Percentiles rank a stretch among this genome's conserved stretches.
phyloP scores from a whole-genome alignment of 2,113 vertebrate species.

The Carassius auratus region DNA sequence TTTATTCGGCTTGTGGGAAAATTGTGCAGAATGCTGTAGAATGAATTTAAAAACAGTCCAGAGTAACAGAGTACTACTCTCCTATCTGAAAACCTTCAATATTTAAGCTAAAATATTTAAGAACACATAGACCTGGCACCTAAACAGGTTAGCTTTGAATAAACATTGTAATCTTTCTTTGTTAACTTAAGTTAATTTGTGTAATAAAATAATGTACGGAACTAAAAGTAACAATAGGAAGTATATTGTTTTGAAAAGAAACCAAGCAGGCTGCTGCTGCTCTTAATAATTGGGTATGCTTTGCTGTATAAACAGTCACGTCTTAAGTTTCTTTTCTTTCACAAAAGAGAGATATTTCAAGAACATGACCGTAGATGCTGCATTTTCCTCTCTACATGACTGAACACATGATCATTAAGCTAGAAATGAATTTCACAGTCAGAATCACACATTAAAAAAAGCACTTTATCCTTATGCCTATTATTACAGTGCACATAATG shows the following conservation, averaged over 20 bases:
- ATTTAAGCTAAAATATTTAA: too few relatives aligned
- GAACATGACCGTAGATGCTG: neutral
- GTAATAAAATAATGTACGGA: neutral
- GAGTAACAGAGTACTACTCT: too few relatives aligned
- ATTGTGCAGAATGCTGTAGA: too few relatives aligned
- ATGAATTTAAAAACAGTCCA: too few relatives aligned
- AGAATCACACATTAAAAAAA: neutral
- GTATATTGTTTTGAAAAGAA: neutral
- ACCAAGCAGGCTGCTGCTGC: too few relatives aligned
- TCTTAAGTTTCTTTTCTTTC: too few relatives aligned
- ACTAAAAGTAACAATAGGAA: neutral
- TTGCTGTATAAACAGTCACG: neutral
- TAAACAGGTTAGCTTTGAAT: too few relatives aligned
- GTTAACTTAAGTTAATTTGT: neutral
- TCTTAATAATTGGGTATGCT: neutral
- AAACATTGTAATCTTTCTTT: neutral
- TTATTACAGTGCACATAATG: neutral
- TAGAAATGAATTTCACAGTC: constrained; percentile 2
- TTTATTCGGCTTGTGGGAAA: too few relatives aligned
- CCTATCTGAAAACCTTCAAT: too few relatives aligned
- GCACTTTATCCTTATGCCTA: neutral
- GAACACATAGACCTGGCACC: too few relatives aligned
- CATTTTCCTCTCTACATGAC: neutral
- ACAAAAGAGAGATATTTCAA: neutral
- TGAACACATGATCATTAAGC: constrained; percentile 16